These are phyloP conservation scores for Cathartes aura DNA, from an alignment of 2,113 vertebrate genomes.

Conservation along the genomic window DNA sequence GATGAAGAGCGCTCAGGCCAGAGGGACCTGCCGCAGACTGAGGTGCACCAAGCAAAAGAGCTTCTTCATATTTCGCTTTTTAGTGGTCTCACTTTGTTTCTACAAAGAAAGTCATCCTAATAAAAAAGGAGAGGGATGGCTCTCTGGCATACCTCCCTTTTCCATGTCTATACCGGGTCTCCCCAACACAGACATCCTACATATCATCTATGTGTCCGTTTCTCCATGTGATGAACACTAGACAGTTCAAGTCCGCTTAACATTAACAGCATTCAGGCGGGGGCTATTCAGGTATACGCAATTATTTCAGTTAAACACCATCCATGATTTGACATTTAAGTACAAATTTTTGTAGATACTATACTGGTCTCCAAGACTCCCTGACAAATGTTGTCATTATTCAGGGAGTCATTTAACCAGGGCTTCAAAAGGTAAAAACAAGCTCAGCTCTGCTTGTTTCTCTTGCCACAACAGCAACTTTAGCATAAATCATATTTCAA, in stretches of 20 bases:
- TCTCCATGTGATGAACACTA: background rate
- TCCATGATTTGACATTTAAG: background rate
- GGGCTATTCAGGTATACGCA: rapidly evolving
- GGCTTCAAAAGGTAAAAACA: background rate
- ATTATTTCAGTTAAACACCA: background rate
- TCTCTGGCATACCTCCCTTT: background rate
- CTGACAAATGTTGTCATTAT: background rate
- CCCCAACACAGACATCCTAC: background rate
- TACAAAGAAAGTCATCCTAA: background rate
- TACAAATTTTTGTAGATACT: background rate
- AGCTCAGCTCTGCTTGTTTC: background rate
- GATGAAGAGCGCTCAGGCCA: rapidly evolving
- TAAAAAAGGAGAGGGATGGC: background rate
- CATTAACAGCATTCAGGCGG: rapidly evolving
- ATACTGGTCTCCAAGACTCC: background rate
- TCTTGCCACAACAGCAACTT: background rate
- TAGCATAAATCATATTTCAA: background rate
- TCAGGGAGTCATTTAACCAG: background rate
- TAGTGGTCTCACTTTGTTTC: background rate
- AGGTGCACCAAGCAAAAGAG: background rate
- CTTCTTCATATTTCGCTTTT: background rate
- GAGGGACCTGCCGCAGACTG: rapidly evolving
- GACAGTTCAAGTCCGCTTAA: background rate
- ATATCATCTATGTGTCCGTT: rapidly evolving
- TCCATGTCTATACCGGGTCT: background rate